These are phyloP conservation scores for Globicephala melas DNA, from an alignment of 2,113 vertebrate species.

Conservation along the genomic window DNA sequence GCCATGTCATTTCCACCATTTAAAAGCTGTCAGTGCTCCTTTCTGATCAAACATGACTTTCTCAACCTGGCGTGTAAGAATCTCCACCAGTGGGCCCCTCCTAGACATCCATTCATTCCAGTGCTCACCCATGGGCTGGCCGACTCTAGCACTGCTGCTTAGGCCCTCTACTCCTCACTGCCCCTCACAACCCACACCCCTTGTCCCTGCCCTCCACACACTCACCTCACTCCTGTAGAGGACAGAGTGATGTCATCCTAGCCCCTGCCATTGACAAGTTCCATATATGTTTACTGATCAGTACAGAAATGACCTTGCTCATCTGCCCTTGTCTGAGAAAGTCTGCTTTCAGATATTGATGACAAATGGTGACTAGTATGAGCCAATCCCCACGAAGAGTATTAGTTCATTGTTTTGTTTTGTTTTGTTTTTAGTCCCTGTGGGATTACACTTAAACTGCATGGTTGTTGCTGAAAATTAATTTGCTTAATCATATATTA, in stretches of 20 bases:
- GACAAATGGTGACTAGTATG: background rate
- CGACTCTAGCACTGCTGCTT: background rate
- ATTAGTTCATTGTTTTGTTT: background rate
- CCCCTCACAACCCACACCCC: no score
- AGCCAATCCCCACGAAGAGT: background rate
- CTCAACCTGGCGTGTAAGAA: background rate
- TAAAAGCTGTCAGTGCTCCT: background rate
- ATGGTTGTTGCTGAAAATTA: background rate
- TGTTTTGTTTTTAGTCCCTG: background rate
- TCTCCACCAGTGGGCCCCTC: background rate
- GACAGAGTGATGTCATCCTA: background rate
- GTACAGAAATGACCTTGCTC: background rate
- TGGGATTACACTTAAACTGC: background rate
- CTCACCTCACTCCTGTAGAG: background rate
- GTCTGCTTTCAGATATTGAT: background rate
- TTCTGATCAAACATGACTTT: background rate
- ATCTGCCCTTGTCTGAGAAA: background rate
- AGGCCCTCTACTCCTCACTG: background rate
- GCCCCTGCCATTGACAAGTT: background rate
- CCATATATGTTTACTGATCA: background rate
- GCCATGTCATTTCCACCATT: background rate
- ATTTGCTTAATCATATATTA: constrained; percentile 28
- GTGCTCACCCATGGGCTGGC: background rate
- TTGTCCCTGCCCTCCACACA: background rate
- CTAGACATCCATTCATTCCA: background rate